Conservation (phyloP, 2,888 invertebrate genomes). For the Pseudococcus viburni region DNA sequence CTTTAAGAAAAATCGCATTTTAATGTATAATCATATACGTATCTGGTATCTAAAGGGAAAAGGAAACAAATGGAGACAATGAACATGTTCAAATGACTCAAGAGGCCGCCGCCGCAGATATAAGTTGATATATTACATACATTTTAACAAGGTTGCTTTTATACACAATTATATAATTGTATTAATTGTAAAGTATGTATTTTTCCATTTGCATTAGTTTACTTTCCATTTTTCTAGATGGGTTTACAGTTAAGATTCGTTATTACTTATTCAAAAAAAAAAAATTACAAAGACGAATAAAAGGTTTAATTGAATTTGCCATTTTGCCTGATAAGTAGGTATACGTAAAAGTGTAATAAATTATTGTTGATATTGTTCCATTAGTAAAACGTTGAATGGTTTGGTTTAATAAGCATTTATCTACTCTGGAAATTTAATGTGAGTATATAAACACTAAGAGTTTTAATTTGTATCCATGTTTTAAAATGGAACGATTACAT, state of each 20-base stretch:
- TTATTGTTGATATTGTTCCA: neutral
- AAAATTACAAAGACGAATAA: neutral
- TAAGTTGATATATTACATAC: conserved; percentile 31
- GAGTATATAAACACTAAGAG: neutral
- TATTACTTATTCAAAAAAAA: neutral
- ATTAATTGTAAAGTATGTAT: neutral
- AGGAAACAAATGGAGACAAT: conserved; percentile 27
- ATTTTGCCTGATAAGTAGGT: neutral
- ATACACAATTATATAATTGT: conserved; percentile 22
- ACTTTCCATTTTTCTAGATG: neutral
- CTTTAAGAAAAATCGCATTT: neutral
- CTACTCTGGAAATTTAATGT: neutral
- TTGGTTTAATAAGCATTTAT: neutral
- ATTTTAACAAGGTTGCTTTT: conserved; percentile 24
- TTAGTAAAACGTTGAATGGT: neutral
- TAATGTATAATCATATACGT: neutral
- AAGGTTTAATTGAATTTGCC: neutral
- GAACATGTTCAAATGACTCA: conserved; percentile 18
- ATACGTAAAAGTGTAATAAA: neutral
- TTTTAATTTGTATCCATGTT: neutral
- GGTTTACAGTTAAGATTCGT: neutral
- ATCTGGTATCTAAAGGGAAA: neutral
- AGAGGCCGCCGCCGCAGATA: conserved; percentile 17
- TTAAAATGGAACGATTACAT: no score
- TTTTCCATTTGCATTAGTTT: neutral